phyloP scores from a whole-genome alignment of 2,797 vertebrate genomes.

The Paguma larvata region DNA sequence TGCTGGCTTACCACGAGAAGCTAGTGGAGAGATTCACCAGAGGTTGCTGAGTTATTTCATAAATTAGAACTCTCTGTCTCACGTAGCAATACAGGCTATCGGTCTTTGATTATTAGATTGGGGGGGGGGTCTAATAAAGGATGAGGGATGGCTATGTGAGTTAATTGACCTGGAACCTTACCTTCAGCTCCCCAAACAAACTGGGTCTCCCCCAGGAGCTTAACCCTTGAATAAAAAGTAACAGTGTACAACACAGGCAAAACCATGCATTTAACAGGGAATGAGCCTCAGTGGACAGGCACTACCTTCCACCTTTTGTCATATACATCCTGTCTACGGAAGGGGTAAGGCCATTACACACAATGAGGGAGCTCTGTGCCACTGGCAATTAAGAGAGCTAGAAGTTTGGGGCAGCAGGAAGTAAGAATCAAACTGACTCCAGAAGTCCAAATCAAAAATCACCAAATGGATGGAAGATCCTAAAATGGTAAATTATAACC shows the following conservation, averaged over 20 bases:
- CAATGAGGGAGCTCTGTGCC: constrained; percentile 63
- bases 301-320: constrained; percentile 79
- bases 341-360: constrained; percentile 38
- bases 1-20: neutral
- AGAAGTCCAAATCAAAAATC: constrained; percentile 63
- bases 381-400: neutral
- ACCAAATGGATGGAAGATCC: neutral
- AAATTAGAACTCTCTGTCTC: neutral
- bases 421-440: neutral
- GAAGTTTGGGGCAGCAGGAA: constrained; percentile 40
- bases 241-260: neutral
- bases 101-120: constrained; percentile 29
- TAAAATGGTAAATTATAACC: neutral
- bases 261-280: constrained; percentile 25
- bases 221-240: constrained; percentile 29
- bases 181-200: constrained; percentile 49
- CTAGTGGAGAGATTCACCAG: neutral
- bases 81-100: neutral
- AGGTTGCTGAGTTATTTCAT: neutral
- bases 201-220: neutral
- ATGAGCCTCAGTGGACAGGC: constrained; percentile 43
- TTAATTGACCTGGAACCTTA: neutral
- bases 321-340: constrained; percentile 72
- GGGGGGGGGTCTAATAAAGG: neutral
- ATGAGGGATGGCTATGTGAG: neutral